Evolutionary conservation across 2,888 invertebrate species (phyloP).

Genomic region (Uropetala carovei): DNA sequence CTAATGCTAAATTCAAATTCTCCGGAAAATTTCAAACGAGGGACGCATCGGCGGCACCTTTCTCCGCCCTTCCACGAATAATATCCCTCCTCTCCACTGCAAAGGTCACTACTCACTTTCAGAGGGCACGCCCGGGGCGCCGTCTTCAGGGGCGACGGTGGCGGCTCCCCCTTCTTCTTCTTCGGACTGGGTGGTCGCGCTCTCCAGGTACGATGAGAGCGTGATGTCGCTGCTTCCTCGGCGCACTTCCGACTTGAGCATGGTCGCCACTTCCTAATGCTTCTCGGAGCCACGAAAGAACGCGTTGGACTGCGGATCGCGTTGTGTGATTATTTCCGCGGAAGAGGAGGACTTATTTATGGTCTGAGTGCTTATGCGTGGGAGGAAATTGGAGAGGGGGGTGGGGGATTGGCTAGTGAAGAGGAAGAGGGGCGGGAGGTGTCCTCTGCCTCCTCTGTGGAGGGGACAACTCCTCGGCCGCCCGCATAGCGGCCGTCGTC

Average conservation of each 20-base stretch:
- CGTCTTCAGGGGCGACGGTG: no score
- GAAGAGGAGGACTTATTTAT: conserved; percentile 9
- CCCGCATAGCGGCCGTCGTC: neutral
- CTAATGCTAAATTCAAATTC: no score
- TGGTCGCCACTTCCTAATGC: neutral
- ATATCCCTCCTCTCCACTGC: no score
- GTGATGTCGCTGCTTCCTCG: conserved; percentile 31
- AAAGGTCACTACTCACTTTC: no score
- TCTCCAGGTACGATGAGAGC: conserved; percentile 15
- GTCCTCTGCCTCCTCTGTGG: neutral
- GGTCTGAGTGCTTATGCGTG: neutral
- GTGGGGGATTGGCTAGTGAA: no score
- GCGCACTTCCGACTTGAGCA: conserved; percentile 34
- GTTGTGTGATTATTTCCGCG: conserved; percentile 10
- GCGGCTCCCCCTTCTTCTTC: no score
- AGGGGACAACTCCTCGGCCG: neutral
- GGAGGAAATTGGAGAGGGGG: neutral
- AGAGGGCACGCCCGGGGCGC: no score
- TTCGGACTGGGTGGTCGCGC: neutral
- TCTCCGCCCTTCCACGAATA: no score
- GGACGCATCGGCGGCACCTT: no score
- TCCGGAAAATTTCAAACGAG: no score
- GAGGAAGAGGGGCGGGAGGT: neutral
- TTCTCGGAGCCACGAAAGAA: neutral
- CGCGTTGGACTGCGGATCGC: neutral